Conservation (phyloP, 2,113 vertebrate species). For the Dipodomys spectabilis region DNA sequence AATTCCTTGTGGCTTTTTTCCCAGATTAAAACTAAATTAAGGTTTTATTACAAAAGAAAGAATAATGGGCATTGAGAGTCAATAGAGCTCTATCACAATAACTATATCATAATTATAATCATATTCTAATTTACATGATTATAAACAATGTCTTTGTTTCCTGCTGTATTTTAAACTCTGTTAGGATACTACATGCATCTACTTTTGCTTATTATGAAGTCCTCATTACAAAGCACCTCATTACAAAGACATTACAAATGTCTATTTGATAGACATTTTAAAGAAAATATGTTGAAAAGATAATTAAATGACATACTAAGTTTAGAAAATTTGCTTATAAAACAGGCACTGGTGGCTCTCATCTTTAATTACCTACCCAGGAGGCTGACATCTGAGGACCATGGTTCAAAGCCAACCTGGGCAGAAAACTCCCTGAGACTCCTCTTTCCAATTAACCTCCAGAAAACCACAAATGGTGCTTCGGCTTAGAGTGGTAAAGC, state of each 20-base stretch:
- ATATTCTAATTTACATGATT: neutral
- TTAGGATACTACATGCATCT: neutral
- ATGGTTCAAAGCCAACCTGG: no score
- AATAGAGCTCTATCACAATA: neutral
- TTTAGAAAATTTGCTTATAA: neutral
- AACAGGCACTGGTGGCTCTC: no score
- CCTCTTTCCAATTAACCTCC: no score
- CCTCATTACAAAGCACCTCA: neutral
- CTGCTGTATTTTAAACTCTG: neutral
- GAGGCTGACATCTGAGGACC: no score
- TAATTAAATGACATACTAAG: neutral
- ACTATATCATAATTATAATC: neutral
- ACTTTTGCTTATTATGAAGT: neutral
- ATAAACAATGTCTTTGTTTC: neutral
- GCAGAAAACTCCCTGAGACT: no score
- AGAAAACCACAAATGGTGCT: no score
- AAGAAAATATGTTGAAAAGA: neutral
- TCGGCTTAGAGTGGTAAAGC: no score
- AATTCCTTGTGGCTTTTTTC: neutral
- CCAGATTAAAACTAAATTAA: neutral
- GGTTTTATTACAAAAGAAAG: neutral
- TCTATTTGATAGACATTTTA: neutral
- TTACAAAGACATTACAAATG: no score
- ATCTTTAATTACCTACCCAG: no score
- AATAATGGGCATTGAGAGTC: no score